These are phyloP conservation scores for Dasypus novemcinctus DNA, from an alignment of 2,113 vertebrate genomes.

Conservation along the genomic window DNA sequence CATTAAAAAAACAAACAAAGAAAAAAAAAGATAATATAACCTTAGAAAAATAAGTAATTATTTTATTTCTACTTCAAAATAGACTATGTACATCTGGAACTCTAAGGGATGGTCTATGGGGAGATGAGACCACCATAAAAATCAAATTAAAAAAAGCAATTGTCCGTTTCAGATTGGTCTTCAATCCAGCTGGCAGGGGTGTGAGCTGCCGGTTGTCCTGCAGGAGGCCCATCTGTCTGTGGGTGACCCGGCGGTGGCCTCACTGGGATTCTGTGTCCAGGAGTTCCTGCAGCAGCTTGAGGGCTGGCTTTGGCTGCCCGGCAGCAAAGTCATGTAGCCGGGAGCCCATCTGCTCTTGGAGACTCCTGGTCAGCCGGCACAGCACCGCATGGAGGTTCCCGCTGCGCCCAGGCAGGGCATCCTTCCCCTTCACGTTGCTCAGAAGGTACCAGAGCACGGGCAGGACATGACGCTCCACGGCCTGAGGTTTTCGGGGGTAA, in stretches of 20 bases:
- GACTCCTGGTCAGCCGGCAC: slow-evolving; percentile 51
- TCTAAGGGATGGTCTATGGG: not conserved
- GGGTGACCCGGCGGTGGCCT: accelerated
- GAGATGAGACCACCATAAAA: slow-evolving; percentile 30
- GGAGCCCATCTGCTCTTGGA: slow-evolving; percentile 78
- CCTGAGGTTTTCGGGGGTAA: slow-evolving; percentile 75
- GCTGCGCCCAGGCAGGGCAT: not conserved
- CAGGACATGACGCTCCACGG: slow-evolving; percentile 61
- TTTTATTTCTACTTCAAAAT: slow-evolving; percentile 77
- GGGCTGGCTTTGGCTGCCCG: slow-evolving; percentile 64
- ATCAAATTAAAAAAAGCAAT: slow-evolving; percentile 27
- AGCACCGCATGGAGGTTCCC: slow-evolving; percentile 10
- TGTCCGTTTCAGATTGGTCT: not conserved
- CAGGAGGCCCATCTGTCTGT: not conserved
- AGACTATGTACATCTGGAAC: slow-evolving; percentile 38
- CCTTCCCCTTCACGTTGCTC: slow-evolving; percentile 58
- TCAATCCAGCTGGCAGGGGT: not conserved
- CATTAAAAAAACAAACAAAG: too few relatives aligned
- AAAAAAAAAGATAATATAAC: slow-evolving; percentile 55
- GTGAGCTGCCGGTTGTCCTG: not conserved
- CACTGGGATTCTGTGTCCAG: not conserved
- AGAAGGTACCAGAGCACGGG: slow-evolving; percentile 83
- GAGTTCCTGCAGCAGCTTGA: slow-evolving; percentile 62
- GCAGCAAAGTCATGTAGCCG: slow-evolving; percentile 60
- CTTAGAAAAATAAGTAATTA: slow-evolving; percentile 74